A percentile compares a stretch with the other conserved stretches of the same genome.
Evolutionary conservation across 2,113 vertebrate species (phyloP).

Genomic region (Leucopsar rothschildi): DNA sequence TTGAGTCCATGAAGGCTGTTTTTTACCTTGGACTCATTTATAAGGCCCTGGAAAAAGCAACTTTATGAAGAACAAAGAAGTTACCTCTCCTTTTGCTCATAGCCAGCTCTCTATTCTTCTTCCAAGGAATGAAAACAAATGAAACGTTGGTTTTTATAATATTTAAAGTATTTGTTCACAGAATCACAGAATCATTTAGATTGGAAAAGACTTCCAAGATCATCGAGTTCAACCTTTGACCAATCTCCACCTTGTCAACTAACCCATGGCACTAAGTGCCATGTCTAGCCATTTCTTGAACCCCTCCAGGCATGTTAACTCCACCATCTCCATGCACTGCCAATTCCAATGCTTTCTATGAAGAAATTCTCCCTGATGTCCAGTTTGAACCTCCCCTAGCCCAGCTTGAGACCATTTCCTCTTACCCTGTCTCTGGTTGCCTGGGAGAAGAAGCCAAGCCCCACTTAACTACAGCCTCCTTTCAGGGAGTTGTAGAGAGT

Average conservation of each 20-base stretch:
- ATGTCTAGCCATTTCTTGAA: neutral
- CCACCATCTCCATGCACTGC: neutral
- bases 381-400: neutral
- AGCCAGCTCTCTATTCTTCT: neutral
- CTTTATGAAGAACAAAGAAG: neutral
- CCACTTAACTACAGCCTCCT: neutral
- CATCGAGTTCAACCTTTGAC: neutral
- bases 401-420: neutral
- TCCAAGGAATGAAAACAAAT: neutral
- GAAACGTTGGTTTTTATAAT: neutral
- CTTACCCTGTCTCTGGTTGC: neutral
- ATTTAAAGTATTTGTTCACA: neutral
- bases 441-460: accelerated
- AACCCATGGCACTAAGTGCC: neutral
- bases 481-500: no score
- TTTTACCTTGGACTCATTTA: neutral
- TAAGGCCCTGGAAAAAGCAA: neutral
- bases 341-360: neutral
- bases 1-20: neutral
- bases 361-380: neutral
- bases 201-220: neutral
- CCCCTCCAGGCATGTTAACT: neutral
- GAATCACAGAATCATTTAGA: neutral
- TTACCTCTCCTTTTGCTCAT: neutral
- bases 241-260: neutral